These are phyloP conservation scores for Prostheceraeus crozeri DNA, from an alignment of 2,888 invertebrate genomes.

Conservation along the genomic window DNA sequence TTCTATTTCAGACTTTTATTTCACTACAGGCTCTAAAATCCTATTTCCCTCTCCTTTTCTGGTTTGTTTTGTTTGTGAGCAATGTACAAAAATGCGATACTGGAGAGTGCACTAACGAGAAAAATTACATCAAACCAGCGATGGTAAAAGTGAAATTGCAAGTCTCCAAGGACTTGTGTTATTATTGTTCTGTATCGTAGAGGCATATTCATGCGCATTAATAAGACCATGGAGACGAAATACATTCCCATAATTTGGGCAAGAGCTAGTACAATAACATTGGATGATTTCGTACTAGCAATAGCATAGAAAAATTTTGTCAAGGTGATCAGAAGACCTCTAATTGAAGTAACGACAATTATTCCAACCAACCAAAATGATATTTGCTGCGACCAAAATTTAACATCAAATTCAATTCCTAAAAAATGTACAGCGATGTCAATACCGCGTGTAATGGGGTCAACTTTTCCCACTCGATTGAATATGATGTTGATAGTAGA, in stretches of 20 bases:
- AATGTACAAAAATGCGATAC: conserved; percentile 85
- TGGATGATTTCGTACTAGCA: conserved; percentile 94
- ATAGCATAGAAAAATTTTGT: conserved; percentile 99
- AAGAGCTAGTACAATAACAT: conserved; percentile 86
- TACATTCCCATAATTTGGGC: conserved; percentile 99
- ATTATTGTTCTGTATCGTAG: conserved; percentile 87
- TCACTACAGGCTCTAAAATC: too few relatives aligned
- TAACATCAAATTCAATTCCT: conserved; percentile 85
- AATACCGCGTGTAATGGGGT: conserved; percentile 89
- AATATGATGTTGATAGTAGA: conserved; percentile 94
- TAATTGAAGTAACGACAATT: conserved; percentile 91
- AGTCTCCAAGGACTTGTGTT: conserved; percentile 81
- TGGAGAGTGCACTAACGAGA: conserved; percentile 85
- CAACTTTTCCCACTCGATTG: conserved; percentile 93
- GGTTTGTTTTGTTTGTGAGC: conserved; percentile 69
- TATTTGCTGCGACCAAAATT: conserved; percentile 97
- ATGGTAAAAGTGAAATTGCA: conserved; percentile 98
- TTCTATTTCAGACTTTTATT: too few relatives aligned
- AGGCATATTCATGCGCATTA: conserved; percentile 99
- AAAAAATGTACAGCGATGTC: conserved; percentile 94
- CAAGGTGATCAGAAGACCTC: conserved; percentile 85
- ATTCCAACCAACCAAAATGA: conserved; percentile 93
- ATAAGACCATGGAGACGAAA: conserved; percentile 88
- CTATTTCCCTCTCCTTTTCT: too few relatives aligned
- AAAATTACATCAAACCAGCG: conserved; percentile 99